phyloP scores from a whole-genome alignment of 1,140 invertebrate species.

The Lutraria rhynchaena region DNA sequence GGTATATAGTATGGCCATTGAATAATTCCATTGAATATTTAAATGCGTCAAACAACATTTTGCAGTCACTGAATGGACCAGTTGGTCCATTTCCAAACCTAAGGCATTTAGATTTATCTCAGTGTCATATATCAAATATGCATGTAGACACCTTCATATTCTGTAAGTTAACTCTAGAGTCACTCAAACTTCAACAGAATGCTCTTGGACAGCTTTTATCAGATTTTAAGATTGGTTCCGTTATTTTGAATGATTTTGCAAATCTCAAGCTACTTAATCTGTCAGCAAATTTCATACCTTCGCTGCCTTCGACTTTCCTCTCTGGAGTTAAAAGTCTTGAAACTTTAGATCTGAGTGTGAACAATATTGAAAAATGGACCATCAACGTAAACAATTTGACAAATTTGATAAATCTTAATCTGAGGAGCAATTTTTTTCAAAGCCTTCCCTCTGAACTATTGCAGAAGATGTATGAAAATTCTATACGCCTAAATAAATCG shows the following conservation, averaged over 20 bases:
- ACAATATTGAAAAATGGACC: constrained; percentile 9
- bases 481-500: not conserved
- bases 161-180: not conserved
- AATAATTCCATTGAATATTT: not conserved
- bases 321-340: not conserved
- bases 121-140: not conserved
- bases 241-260: constrained; percentile 1
- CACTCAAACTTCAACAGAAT: constrained; percentile 28
- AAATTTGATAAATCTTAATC: constrained; percentile 19
- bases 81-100: constrained; percentile 11
- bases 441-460: not conserved
- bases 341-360: constrained; percentile 32
- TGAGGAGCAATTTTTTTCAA: constrained; percentile 18
- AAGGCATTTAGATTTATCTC: constrained; percentile 24
- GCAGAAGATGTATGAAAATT: not conserved
- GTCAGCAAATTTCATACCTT: constrained; percentile 19
- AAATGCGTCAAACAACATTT: constrained; percentile 9
- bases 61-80: not conserved
- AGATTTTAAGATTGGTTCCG: not conserved
- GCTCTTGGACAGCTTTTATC: constrained; percentile 6
- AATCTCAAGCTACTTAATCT: constrained; percentile 35
- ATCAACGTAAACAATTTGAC: not conserved
- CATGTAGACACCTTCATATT: too few relatives aligned
- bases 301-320: not conserved
- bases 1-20: not conserved